Conservation (phyloP, 2,888 invertebrate species). For the Tenodera sinensis region DNA sequence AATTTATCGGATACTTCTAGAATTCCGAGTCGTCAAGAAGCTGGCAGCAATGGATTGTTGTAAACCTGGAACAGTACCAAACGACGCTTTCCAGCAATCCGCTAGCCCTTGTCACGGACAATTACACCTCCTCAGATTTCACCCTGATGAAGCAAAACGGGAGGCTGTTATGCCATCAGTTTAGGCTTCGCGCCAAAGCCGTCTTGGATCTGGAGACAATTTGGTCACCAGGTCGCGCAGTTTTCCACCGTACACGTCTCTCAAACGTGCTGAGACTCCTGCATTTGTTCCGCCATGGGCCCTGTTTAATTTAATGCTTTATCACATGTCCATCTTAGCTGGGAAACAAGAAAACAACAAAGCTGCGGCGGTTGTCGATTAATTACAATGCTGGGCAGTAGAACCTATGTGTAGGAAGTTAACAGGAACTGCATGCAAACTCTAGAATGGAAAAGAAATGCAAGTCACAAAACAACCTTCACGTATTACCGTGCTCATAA, state of each 20-base stretch:
- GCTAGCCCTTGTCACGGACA: not conserved
- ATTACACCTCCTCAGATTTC: not conserved
- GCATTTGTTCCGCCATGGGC: not conserved
- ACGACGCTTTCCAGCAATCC: not conserved
- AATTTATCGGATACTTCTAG: not conserved
- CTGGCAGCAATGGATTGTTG: not conserved
- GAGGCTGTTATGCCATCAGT: not conserved
- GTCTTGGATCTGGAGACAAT: not conserved
- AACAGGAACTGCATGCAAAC: too few species aligned
- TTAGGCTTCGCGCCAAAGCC: not conserved
- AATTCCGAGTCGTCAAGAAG: not conserved
- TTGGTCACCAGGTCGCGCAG: not conserved
- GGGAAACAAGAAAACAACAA: too few species aligned
- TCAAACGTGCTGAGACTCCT: not conserved
- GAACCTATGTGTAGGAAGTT: too few species aligned
- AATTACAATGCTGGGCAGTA: too few species aligned
- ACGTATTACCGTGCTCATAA: too few species aligned
- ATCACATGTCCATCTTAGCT: not conserved
- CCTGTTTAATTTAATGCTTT: not conserved
- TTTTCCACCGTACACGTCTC: not conserved
- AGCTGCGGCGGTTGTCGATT: too few species aligned
- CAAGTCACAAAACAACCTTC: too few species aligned
- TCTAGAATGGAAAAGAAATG: too few species aligned
- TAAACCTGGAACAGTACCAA: not conserved
- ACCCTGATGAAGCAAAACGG: not conserved